phyloP scores from a whole-genome alignment of 2,797 vertebrate species.

The Hapalemur alaotrensis region DNA sequence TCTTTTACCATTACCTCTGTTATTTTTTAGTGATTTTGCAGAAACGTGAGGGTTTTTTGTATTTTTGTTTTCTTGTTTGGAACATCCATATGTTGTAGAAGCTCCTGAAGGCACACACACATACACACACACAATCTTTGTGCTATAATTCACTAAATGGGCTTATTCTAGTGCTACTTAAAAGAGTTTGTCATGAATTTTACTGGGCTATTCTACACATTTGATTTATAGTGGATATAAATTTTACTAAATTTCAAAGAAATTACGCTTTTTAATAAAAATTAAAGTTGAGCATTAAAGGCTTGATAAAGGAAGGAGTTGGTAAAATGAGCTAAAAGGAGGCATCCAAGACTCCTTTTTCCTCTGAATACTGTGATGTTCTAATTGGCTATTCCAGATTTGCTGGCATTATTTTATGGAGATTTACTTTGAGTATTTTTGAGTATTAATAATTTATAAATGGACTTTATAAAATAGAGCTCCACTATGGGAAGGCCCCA shows the following conservation, averaged over 20 bases:
- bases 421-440: conserved; percentile 8
- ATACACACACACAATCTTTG: not conserved
- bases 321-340: conserved; percentile 20
- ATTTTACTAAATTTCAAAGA: conserved; percentile 21
- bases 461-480: not conserved
- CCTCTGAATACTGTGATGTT: not conserved
- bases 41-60: not conserved
- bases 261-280: conserved; percentile 27
- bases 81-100: not conserved
- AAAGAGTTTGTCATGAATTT: conserved; percentile 4
- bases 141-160: not conserved
- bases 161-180: not conserved
- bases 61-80: not conserved
- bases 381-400: not conserved
- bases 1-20: not conserved
- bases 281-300: not conserved
- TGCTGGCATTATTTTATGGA: not conserved
- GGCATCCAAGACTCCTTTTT: not conserved
- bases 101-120: not conserved
- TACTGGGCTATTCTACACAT: not conserved
- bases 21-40: conserved; percentile 37
- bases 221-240: conserved; percentile 19
- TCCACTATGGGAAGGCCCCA: not conserved
- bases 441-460: conserved; percentile 37
- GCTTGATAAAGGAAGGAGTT: not conserved